Percentiles rank a stretch among this genome's conserved stretches.
Evolutionary conservation across 2,113 vertebrate genomes (phyloP).

Genomic region (Plestiodon gilberti): DNA sequence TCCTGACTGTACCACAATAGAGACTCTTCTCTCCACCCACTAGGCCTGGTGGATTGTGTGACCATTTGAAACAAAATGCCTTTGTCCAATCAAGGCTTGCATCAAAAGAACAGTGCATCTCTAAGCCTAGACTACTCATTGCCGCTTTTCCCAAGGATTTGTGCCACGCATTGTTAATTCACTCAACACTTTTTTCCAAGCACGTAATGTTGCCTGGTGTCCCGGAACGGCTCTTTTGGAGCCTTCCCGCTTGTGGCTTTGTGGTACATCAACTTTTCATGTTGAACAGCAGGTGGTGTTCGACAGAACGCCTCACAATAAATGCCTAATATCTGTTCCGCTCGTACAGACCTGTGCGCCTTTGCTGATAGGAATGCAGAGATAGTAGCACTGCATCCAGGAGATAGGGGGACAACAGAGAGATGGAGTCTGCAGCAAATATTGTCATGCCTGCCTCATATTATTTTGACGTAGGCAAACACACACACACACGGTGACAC

Average conservation of each 20-base stretch:
- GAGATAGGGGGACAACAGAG: conserved; percentile 38
- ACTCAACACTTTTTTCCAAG: conserved; percentile 30
- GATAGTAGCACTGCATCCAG: conserved; percentile 54
- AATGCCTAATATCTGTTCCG: conserved; percentile 53
- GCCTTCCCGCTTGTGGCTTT: conserved; percentile 50
- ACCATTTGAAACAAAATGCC: conserved; percentile 24
- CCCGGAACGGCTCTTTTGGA: conserved; percentile 48
- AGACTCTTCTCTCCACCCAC: background rate
- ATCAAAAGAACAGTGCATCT: conserved; percentile 4
- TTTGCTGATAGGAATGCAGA: conserved; percentile 31
- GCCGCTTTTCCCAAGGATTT: conserved; percentile 42
- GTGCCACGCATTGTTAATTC: conserved; percentile 63
- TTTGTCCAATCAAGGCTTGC: conserved; percentile 32
- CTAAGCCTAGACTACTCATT: background rate
- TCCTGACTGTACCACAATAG: background rate
- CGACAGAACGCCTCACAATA: conserved; percentile 50
- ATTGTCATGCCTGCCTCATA: background rate
- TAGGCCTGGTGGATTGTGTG: background rate
- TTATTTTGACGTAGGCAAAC: background rate
- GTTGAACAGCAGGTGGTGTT: conserved; percentile 69
- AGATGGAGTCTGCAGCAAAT: conserved; percentile 46
- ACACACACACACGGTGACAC: too few relatives aligned
- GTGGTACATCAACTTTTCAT: conserved; percentile 65
- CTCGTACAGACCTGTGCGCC: background rate
- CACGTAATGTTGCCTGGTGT: conserved; percentile 48